Conservation (phyloP, 1,140 invertebrate species). For the Diabrotica undecimpunctata region DNA sequence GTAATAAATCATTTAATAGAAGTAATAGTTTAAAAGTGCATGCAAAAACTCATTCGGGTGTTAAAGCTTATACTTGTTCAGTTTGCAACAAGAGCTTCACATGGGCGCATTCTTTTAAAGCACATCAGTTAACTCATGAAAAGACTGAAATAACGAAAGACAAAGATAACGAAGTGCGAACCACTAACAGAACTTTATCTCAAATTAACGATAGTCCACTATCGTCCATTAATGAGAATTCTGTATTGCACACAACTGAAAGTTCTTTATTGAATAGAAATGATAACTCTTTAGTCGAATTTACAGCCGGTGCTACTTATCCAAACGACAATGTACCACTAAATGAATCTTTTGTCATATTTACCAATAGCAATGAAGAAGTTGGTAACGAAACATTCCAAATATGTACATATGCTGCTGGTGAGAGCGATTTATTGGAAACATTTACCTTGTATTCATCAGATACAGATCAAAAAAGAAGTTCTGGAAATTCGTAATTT, state of each 20-base stretch:
- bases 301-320: background rate
- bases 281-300: too few species aligned
- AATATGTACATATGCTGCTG: background rate
- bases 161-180: background rate
- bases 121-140: slow-evolving; percentile 50
- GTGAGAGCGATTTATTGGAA: background rate
- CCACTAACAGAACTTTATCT: background rate
- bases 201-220: background rate
- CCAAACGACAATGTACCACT: background rate
- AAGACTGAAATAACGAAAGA: background rate
- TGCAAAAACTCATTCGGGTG: slow-evolving; percentile 57
- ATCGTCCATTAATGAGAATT: too few species aligned
- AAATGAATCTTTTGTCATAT: slow-evolving; percentile 10
- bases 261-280: too few species aligned
- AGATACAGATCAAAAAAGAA: background rate
- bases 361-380: background rate
- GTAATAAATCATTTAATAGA: slow-evolving; percentile 45
- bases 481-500: background rate
- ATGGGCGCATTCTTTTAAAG: slow-evolving; percentile 59
- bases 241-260: background rate
- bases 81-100: slow-evolving; percentile 63
- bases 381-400: slow-evolving; percentile 4
- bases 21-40: slow-evolving; percentile 52
- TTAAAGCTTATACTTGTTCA: slow-evolving; percentile 65
- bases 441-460: slow-evolving; percentile 10